Evolutionary conservation across 2,797 vertebrate species (phyloP), one percentile per base, ranked within the genome.

Genomic region (Phrynocephalus forsythii): DNA sequence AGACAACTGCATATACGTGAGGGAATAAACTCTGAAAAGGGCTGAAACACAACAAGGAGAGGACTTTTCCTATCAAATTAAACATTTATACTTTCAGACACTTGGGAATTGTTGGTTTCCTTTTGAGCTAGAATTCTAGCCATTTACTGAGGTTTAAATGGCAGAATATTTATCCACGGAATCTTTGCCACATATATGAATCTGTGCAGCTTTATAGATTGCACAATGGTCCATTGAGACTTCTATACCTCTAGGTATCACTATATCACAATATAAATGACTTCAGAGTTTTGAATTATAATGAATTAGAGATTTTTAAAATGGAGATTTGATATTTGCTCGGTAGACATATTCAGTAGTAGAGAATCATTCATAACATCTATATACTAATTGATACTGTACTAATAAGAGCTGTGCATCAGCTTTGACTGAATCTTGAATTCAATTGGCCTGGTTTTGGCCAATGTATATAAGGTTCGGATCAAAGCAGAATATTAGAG

Each of bases 141-240:
- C 28, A 18, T 8, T 82, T 24, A 22, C 30, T 28, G 15, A 30
- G 28, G 22, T 60, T 44, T 30, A 38, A 50, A 77, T 15, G 20
- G 56, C 88, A 90, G 3, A 73, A 86, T 85, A 85, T 87, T 72
- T 83, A 8, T 0, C 16, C 30, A 44, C 72, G 78, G 80, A 78
- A 24, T 3, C 73, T 84, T 44, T 79, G 1, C 1, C 69, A 83
- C 48, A 85, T 81, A 89, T 0, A 66, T 30, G 56, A 89, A 86
- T 88, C 8, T 15, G 66, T 10, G 87, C 33, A 87, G 50, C 15
- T 3, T n/a, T 87, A 60, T 77, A 69, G 79, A 76, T 85, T 82
- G 68, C 60, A 77, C 18, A 84, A 48, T 1, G 15, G 68, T 78
- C 26, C 1, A 84, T 22, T 66, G 26, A 1, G 89, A 90, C 9